Evolutionary conservation across 2,888 invertebrate species (phyloP).

Genomic region (Cacoxenus indagator): DNA sequence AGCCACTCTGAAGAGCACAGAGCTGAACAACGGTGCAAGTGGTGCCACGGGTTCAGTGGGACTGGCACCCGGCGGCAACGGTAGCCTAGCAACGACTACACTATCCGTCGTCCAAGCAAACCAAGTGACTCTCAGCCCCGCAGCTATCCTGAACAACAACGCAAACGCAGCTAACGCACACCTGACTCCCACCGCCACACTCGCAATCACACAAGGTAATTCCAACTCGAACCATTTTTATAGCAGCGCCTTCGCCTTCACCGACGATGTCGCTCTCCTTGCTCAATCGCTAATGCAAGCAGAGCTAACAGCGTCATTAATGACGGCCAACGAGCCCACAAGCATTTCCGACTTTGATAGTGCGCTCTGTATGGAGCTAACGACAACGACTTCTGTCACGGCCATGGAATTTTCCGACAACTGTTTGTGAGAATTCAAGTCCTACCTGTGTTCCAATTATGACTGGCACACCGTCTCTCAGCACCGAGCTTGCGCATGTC

Average conservation of each 20-base stretch:
- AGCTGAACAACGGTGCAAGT: constrained; percentile 58
- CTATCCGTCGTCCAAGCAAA: constrained; percentile 40
- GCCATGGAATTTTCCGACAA: constrained; percentile 91
- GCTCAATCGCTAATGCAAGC: constrained; percentile 5
- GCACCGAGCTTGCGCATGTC: background rate
- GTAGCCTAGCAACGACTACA: constrained; percentile 47
- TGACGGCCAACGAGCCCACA: constrained; percentile 47
- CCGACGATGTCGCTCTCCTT: background rate
- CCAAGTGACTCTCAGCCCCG: constrained; percentile 37
- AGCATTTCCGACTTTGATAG: constrained; percentile 75
- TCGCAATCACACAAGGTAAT: constrained; percentile 79
- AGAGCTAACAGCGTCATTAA: constrained; percentile 18
- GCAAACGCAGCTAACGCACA: constrained; percentile 53
- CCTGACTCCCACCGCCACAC: constrained; percentile 75
- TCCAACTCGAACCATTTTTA: constrained; percentile 33
- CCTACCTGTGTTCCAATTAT: background rate
- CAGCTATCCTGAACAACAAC: background rate
- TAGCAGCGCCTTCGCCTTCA: background rate
- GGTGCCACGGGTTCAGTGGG: constrained; percentile 29
- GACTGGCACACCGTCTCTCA: too few species aligned
- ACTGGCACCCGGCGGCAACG: constrained; percentile 8
- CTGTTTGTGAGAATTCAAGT: constrained; percentile 76
- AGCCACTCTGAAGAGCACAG: constrained; percentile 72
- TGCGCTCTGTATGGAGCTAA: constrained; percentile 79
- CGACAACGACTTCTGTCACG: constrained; percentile 75